Conservation (phyloP, 2,113 vertebrate species). For the Pontoporia blainvillei region DNA sequence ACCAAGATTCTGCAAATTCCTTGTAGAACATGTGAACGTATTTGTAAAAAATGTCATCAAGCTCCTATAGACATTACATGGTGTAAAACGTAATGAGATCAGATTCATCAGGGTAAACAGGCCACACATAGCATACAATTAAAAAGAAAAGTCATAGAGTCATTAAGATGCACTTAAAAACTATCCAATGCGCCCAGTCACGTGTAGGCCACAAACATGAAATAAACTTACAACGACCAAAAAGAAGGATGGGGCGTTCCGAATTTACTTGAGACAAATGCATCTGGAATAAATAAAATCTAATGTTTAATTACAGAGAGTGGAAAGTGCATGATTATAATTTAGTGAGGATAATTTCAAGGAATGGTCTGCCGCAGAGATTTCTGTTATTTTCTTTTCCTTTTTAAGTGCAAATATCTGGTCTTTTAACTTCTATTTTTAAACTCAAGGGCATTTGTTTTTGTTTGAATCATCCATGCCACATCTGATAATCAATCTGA, state of each 20-base stretch:
- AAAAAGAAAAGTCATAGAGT: not conserved
- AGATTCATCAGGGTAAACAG: not conserved
- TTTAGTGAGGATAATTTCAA: conserved; percentile 87
- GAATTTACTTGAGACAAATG: conserved; percentile 70
- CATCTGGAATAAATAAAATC: conserved; percentile 89
- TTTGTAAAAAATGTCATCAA: not conserved
- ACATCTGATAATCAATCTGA: conserved; percentile 66
- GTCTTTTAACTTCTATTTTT: conserved; percentile 75
- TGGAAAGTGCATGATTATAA: conserved; percentile 82
- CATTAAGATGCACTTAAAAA: not conserved
- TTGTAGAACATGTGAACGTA: not conserved
- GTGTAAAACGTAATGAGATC: not conserved
- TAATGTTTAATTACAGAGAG: conserved; percentile 87
- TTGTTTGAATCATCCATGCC: conserved; percentile 63
- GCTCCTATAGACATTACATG: not conserved
- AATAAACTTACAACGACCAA: conserved; percentile 59
- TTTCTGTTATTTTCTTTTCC: conserved; percentile 62
- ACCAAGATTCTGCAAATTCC: not conserved
- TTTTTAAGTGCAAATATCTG: conserved; percentile 63
- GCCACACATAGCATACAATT: not conserved
- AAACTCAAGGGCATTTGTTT: conserved; percentile 57
- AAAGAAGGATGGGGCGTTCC: conserved; percentile 7
- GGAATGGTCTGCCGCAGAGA: conserved; percentile 61
- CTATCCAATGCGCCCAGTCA: not conserved
- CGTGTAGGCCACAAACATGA: conserved; percentile 67